Base-by-base conservation (phyloP, 2,888 invertebrate species). In the Venustoraphidia nigricollis region DNA sequence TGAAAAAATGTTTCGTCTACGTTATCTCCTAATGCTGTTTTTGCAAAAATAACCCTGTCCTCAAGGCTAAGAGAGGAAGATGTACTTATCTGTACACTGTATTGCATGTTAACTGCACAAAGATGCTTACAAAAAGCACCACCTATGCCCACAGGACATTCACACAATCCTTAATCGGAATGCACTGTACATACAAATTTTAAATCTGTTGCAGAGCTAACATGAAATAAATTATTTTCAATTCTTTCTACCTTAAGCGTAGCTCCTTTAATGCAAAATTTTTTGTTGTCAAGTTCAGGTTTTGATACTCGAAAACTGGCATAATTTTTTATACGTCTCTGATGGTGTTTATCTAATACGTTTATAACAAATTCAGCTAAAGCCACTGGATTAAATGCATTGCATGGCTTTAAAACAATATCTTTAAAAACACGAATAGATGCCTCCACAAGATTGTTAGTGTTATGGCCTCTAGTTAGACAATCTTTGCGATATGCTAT, bases 381-480 rank as follows among this genome's bases (percentile, higher is more conserved):
- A 42, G 52, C 54, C 50, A 52, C 53, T 40, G 47, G 44, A 49
- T 56, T 54, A 46, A 56, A 56, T 10, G 50, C 54, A 52, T 56
- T 56, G 45, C 50, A 51, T 11, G 52, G 34, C 45, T 54, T 49
- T 9, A 54, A 50, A 42, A 56, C 51, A 34, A 51, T 53, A 47
- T 54, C 52, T 50, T 52, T 55, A 45, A 56, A 51, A 41, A 56
- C 52, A 45, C 51, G 34, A 44, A 56, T 55, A 11, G 55, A 54
- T 35, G 54, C 53, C 45, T 54, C 56, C 8, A 50, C 53, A 46
- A 50, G 50, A 47, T 54, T 53, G 47, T 54, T 53, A 14, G 54
- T 54, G 45, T 56, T 50, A 48, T 55, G 53, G 47, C 53, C 54
- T 47, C 54, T 43, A 35, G 47, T 53, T 39, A 55, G 47, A 44